A percentile compares a stretch with the other conserved stretches of the same genome.
phyloP scores from a whole-genome alignment of 2,113 vertebrate species.

The Silurus asotus region DNA sequence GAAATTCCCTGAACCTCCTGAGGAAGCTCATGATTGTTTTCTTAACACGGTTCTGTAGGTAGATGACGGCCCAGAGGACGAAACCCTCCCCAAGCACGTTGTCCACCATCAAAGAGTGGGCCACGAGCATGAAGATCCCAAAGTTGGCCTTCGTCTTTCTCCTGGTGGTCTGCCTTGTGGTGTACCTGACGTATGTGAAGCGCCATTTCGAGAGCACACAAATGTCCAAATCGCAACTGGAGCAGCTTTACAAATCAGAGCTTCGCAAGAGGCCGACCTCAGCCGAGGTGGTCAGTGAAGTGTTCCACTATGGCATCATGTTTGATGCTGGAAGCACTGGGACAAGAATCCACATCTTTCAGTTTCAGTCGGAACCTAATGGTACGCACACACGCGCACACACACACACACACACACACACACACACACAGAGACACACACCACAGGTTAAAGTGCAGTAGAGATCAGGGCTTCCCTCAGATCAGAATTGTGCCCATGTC shows the following conservation, averaged over 20 bases:
- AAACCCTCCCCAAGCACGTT: slow-evolving; percentile 23
- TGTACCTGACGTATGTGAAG: slow-evolving; percentile 82
- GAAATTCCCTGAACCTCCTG: too few relatives aligned
- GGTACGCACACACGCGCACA: slow-evolving; percentile 54
- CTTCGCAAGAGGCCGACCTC: slow-evolving; percentile 26
- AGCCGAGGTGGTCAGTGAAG: background rate
- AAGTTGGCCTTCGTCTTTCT: slow-evolving; percentile 77
- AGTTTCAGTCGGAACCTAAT: slow-evolving; percentile 73
- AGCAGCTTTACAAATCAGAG: slow-evolving; percentile 33
- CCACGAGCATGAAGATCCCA: slow-evolving; percentile 77
- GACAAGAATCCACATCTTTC: slow-evolving; percentile 89
- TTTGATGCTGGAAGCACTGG: slow-evolving; percentile 95
- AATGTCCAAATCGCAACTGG: slow-evolving; percentile 13
- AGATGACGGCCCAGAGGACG: slow-evolving; percentile 9
- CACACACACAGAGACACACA: too few relatives aligned
- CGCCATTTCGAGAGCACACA: slow-evolving; percentile 65
- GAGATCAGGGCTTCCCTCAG: too few relatives aligned
- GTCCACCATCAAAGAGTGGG: slow-evolving; percentile 2
- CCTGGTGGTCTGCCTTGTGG: slow-evolving; percentile 72
- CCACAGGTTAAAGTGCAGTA: too few relatives aligned
- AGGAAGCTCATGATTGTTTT: too few relatives aligned
- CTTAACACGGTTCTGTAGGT: slow-evolving; percentile 2
- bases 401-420: too few relatives aligned
- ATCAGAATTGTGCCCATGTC: background rate
- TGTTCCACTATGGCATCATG: slow-evolving; percentile 87